phyloP scores from a whole-genome alignment of 2,797 vertebrate genomes.

The Sebastes glaucus region DNA sequence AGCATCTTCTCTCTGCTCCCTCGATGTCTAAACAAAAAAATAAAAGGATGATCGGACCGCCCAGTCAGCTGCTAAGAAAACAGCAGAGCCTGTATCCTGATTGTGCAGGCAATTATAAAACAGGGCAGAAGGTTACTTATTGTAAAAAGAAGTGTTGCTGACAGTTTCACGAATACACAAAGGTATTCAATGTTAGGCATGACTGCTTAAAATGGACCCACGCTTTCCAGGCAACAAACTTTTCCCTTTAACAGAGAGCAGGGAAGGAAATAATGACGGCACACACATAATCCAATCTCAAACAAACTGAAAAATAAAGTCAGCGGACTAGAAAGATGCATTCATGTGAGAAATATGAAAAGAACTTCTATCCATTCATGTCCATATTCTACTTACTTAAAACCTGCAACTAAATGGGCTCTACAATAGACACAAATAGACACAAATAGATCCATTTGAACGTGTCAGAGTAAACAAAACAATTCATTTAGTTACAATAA shows the following conservation, averaged over 20 bases:
- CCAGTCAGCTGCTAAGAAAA: background rate
- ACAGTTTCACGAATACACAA: constrained; percentile 14
- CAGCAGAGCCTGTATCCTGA: background rate
- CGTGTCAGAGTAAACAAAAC: background rate
- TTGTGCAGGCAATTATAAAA: constrained; percentile 25
- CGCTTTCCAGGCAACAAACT: constrained; percentile 14
- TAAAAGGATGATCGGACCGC: background rate
- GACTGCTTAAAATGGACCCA: background rate
- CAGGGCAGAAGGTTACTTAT: background rate
- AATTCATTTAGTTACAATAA: background rate
- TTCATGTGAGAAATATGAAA: constrained; percentile 15
- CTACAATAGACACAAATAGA: background rate
- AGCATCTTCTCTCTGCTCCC: background rate
- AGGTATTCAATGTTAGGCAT: constrained; percentile 23
- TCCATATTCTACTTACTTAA: background rate
- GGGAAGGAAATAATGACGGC: constrained; percentile 10
- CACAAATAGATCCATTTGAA: background rate
- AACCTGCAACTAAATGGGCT: background rate
- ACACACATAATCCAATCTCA: constrained; percentile 12
- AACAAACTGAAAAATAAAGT: constrained; percentile 16
- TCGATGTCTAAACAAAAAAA: background rate
- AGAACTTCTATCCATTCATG: background rate
- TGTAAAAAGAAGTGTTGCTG: constrained; percentile 7
- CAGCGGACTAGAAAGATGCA: constrained; percentile 3
- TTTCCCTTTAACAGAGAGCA: background rate